Evolutionary conservation across 2,888 invertebrate species (phyloP), one percentile per base, ranked within the genome.

Genomic region (Amphipyra berbera): DNA sequence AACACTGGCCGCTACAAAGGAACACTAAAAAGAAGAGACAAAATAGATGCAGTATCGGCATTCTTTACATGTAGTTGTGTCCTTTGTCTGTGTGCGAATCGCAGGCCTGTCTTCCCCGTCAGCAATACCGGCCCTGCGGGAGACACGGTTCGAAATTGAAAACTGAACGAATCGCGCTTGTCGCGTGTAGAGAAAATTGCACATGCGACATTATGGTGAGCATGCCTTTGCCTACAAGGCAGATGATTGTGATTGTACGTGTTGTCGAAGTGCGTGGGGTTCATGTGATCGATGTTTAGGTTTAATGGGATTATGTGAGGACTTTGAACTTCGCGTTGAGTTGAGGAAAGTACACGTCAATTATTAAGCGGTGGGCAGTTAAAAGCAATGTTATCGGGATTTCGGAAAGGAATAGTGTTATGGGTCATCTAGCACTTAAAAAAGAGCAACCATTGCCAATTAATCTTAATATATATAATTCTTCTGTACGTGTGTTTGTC

Each of bases 81-180:
- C 45, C 7, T 45, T 33, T 47, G 9, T 58, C 37, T 42, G 46
- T 61, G 46, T 66, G 50, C 33, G 59, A 2, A 21, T 52, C 44
- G 49, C 33, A 64, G 64, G 58, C 58, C 63, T 74, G 76, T 74
- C 77, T 79, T 72, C 47, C n/a, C 46, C 71, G 74, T 83, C 79
- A 82, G 81, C 76, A 61, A 75, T 76, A 75, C 75, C 46, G 56
- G 68, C 68, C 81, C 80, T 76, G 75, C 61, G 78, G 74, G 81
- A 74, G 79, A 79, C 82, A 81, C 77, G 68, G 76, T 73, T 68
- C 79, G 77, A 79, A 85, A 86, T 86, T 86, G 86, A 86, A 86
- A 86, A 84, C 81, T 78, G 83, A 84, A 86, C 83, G 81, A 82
- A 79, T 79, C 56, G 63, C 58, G 53, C 73, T 73, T 73, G 73